These are phyloP conservation scores for Numenius arquata DNA, from an alignment of 2,113 vertebrate species.

Conservation along the genomic window DNA sequence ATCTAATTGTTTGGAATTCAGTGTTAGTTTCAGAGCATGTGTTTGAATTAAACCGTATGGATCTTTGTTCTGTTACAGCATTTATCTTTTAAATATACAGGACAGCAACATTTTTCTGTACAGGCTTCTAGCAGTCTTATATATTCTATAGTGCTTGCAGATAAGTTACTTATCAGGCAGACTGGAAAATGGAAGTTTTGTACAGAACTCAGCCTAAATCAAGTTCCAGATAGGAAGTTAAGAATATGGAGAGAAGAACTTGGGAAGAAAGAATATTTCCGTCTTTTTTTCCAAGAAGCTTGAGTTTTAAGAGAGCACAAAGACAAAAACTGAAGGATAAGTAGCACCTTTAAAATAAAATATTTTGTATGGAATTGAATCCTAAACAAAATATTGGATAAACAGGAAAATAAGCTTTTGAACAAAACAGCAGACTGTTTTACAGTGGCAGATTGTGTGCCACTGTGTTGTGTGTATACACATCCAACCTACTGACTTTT, in stretches of 20 bases:
- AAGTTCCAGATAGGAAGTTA: not conserved
- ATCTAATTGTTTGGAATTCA: not conserved
- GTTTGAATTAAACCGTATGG: not conserved
- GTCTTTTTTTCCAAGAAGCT: not conserved
- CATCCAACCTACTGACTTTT: not conserved
- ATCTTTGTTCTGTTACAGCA: not conserved
- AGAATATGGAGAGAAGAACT: not conserved
- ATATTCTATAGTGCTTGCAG: not conserved
- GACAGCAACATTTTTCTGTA: not conserved
- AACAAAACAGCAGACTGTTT: not conserved
- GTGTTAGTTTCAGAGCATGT: not conserved
- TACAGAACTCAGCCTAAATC: not conserved
- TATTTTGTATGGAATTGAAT: not conserved
- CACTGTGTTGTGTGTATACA: no score
- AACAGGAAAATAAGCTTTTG: not conserved
- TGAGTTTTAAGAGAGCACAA: not conserved
- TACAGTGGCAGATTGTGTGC: not conserved
- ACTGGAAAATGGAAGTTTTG: not conserved
- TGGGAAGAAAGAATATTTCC: not conserved
- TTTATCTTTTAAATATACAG: not conserved
- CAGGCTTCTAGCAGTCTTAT: not conserved
- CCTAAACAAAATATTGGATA: not conserved
- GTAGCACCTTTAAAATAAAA: not conserved
- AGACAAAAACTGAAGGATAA: not conserved
- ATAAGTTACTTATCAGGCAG: not conserved